Evolutionary conservation across 2,888 invertebrate genomes (phyloP).

Genomic region (Caenorhabditis doughertyi): DNA sequence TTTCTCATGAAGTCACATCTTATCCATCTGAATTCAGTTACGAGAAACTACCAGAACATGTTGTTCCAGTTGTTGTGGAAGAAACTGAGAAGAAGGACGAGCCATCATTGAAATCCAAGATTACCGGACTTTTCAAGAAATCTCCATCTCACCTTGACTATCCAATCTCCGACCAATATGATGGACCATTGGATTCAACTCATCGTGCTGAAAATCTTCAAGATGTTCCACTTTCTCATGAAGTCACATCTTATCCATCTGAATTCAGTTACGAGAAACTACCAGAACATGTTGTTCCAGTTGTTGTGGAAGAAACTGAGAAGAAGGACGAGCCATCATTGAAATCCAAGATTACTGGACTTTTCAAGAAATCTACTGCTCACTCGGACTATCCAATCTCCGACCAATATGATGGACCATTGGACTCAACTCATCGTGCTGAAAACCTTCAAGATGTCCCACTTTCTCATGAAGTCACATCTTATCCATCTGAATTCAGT

Average conservation of each 20-base stretch:
- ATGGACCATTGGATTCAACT: conserved; percentile 46
- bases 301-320: conserved; percentile 20
- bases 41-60: conserved; percentile 22
- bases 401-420: conserved; percentile 67
- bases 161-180: conserved; percentile 39
- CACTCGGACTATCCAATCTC: conserved; percentile 67
- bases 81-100: conserved; percentile 46
- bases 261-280: conserved; percentile 32
- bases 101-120: conserved; percentile 31
- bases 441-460: conserved; percentile 60
- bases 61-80: conserved; percentile 33
- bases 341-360: conserved; percentile 58
- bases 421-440: conserved; percentile 47
- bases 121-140: conserved; percentile 64
- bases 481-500: conserved; percentile 55
- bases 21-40: conserved; percentile 53
- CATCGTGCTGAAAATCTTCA: conserved; percentile 26
- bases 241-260: conserved; percentile 60
- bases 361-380: conserved; percentile 66
- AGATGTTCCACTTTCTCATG: conserved; percentile 27
- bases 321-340: conserved; percentile 39
- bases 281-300: conserved; percentile 17
- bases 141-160: conserved; percentile 59
- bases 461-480: conserved; percentile 62
- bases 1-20: conserved; percentile 29